phyloP scores from a whole-genome alignment of 2,797 vertebrate genomes.

The Clarias laeviceps region DNA sequence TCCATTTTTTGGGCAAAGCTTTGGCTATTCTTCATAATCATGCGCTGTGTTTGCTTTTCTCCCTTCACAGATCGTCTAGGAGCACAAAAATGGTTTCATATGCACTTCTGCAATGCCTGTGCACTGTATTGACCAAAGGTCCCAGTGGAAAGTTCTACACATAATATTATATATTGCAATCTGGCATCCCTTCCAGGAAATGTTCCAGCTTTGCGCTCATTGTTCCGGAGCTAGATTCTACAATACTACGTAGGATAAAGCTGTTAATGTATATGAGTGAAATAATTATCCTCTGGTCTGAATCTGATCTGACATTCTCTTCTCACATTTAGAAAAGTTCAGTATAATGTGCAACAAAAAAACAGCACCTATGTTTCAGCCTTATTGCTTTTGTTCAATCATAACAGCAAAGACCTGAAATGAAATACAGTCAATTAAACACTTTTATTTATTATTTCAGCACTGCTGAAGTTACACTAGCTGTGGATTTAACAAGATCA shows the following conservation, averaged over 20 bases:
- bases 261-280: not conserved
- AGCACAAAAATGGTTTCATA: conserved; percentile 27
- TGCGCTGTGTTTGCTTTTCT: conserved; percentile 23
- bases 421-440: conserved; percentile 14
- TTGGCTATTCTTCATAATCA: conserved; percentile 11
- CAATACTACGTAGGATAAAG: not conserved
- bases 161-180: conserved; percentile 46
- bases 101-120: conserved; percentile 33
- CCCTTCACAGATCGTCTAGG: conserved; percentile 11
- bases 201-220: not conserved
- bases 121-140: conserved; percentile 51
- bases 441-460: conserved; percentile 33
- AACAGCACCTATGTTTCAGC: conserved; percentile 28
- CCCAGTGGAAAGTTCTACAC: conserved; percentile 49
- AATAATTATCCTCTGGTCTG: not conserved
- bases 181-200: conserved; percentile 10
- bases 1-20: conserved; percentile 13
- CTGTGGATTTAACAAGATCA: conserved; percentile 13
- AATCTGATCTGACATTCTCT: conserved; percentile 27
- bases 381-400: conserved; percentile 33
- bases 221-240: not conserved
- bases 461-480: conserved; percentile 24
- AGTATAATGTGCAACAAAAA: conserved; percentile 35
- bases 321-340: conserved; percentile 7
- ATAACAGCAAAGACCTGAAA: conserved; percentile 28